Evolutionary conservation across 1,140 invertebrate species (phyloP).

Genomic region (Bilobella aurantiaca): DNA sequence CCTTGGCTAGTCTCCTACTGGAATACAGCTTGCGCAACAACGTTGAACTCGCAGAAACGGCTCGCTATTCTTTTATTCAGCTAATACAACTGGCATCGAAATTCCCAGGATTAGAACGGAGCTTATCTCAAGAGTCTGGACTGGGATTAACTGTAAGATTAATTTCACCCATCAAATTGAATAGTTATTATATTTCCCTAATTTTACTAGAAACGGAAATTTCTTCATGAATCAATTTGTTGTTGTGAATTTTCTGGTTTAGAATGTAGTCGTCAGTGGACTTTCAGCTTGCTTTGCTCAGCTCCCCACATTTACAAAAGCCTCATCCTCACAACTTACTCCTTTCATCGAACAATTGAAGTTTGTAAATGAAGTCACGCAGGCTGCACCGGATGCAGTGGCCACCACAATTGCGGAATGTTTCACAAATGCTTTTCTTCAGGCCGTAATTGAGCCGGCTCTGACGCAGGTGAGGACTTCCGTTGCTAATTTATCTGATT

Average conservation of each 20-base stretch:
- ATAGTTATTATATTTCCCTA: too few relatives aligned
- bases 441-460: conserved; percentile 27
- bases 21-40: conserved; percentile 28
- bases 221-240: too few relatives aligned
- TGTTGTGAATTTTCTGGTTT: conserved; percentile 7
- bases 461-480: conserved; percentile 27
- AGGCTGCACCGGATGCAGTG: conserved; percentile 19
- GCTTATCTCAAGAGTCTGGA: conserved; percentile 25
- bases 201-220: too few relatives aligned
- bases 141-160: conserved; percentile 28
- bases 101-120: conserved; percentile 23
- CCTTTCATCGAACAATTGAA: conserved; percentile 28
- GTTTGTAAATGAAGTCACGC: conserved; percentile 29
- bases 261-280: conserved; percentile 32
- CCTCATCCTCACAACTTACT: conserved; percentile 17
- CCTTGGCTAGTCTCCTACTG: conserved; percentile 29
- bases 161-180: background rate
- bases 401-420: conserved; percentile 24
- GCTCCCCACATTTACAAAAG: conserved; percentile 27
- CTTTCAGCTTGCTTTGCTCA: conserved; percentile 32
- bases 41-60: conserved; percentile 16
- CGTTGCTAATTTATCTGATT: background rate
- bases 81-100: conserved; percentile 26
- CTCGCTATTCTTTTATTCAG: conserved; percentile 27
- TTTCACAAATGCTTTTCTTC: conserved; percentile 28